These are phyloP conservation scores for Hirtodrosophila alboralis DNA, from an alignment of 2,888 invertebrate species.

Conservation along the genomic window DNA sequence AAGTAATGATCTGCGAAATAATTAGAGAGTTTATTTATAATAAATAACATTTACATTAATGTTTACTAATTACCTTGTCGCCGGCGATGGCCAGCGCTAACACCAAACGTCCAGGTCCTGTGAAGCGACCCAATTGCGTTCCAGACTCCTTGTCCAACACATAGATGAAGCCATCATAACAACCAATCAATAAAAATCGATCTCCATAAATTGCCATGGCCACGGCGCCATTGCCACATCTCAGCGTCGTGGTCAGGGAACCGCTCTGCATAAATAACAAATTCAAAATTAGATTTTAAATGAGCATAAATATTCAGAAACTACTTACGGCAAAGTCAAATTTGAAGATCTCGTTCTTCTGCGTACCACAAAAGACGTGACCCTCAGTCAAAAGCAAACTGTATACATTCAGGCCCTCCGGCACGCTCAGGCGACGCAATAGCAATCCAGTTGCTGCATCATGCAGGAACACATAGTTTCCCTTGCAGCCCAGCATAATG, in stretches of 20 bases:
- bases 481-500: constrained; percentile 87
- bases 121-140: constrained; percentile 86
- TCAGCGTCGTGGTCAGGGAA: constrained; percentile 86
- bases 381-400: constrained; percentile 88
- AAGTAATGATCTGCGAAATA: constrained; percentile 86
- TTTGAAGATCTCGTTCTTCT: constrained; percentile 89
- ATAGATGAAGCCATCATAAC: constrained; percentile 92
- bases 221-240: constrained; percentile 89
- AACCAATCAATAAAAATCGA: constrained; percentile 88
- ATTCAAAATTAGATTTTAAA: not conserved
- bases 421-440: constrained; percentile 87
- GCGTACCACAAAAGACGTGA: constrained; percentile 91
- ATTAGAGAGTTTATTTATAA: not conserved
- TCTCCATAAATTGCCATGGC: constrained; percentile 88
- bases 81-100: constrained; percentile 88
- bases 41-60: not conserved
- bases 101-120: constrained; percentile 89
- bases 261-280: constrained; percentile 86
- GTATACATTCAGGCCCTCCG: constrained; percentile 87
- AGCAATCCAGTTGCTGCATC: constrained; percentile 90
- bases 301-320: not conserved
- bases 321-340: constrained; percentile 90
- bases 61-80: constrained; percentile 85
- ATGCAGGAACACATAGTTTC: constrained; percentile 88
- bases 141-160: constrained; percentile 86